phyloP scores from a whole-genome alignment of 2,113 vertebrate genomes.

The Urocynchramus pylzowi region DNA sequence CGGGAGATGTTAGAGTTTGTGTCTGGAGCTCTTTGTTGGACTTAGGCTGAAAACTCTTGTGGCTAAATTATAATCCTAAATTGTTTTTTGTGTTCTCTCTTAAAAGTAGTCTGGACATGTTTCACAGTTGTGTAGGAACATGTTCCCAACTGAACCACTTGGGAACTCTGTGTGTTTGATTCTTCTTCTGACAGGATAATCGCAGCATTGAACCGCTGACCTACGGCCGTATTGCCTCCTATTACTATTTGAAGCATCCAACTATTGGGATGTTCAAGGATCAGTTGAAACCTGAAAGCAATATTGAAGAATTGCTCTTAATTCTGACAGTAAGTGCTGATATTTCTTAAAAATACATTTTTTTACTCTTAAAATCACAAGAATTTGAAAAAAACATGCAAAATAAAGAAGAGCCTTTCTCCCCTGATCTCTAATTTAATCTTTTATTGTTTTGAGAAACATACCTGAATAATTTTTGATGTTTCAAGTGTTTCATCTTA shows the following conservation, averaged over 20 bases:
- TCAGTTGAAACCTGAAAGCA: slow-evolving; percentile 84
- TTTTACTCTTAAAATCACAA: not conserved
- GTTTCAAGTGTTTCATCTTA: not conserved
- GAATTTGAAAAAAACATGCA: not conserved
- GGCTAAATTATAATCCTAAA: not conserved
- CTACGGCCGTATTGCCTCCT: slow-evolving; percentile 89
- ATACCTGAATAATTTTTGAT: not conserved
- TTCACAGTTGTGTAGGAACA: not conserved
- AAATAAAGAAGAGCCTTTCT: not conserved
- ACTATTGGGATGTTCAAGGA: slow-evolving; percentile 92
- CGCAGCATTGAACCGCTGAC: slow-evolving; percentile 84
- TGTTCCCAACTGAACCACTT: not conserved
- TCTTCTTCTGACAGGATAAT: slow-evolving; percentile 78
- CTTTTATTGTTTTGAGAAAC: not conserved
- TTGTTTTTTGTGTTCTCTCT: not conserved
- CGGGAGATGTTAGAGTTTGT: not conserved
- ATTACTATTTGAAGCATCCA: slow-evolving; percentile 94
- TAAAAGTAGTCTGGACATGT: not conserved
- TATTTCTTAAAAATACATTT: not conserved
- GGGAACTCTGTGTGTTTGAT: not conserved
- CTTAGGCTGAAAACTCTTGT: not conserved
- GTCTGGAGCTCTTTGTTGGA: not conserved
- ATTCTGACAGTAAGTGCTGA: slow-evolving; percentile 85
- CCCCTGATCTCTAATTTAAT: not conserved
- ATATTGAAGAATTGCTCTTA: slow-evolving; percentile 82